These are phyloP conservation scores for Mesembrinibis cayennensis DNA, from an alignment of 2,113 vertebrate genomes.

Conservation along the genomic window DNA sequence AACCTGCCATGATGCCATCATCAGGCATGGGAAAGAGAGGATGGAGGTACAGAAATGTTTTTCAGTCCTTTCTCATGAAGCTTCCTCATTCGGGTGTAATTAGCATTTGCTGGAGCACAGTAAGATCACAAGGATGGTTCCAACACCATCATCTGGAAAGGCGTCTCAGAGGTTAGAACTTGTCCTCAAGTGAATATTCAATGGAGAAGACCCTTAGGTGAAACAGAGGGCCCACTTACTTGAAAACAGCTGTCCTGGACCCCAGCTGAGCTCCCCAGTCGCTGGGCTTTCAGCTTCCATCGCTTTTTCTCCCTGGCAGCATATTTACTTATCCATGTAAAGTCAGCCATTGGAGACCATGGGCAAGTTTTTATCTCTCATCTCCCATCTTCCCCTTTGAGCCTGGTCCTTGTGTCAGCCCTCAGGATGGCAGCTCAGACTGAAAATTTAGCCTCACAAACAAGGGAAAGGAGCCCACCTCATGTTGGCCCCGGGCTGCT, in stretches of 20 bases:
- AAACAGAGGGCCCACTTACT: background rate
- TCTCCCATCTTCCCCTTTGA: background rate
- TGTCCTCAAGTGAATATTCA: background rate
- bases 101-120: background rate
- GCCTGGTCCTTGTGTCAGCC: background rate
- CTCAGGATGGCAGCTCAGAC: background rate
- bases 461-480: background rate
- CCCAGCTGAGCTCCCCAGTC: background rate
- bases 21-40: background rate
- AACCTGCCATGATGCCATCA: background rate
- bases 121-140: background rate
- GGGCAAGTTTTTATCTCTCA: background rate
- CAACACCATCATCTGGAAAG: background rate
- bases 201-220: background rate
- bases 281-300: background rate
- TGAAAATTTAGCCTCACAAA: background rate
- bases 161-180: background rate
- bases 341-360: background rate
- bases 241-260: background rate
- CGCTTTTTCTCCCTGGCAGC: background rate
- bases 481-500: background rate
- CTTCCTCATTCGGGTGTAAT: accelerated
- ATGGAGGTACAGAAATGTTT: background rate
- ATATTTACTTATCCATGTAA: accelerated
- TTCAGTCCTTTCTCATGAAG: background rate